Evolutionary conservation across 2,888 invertebrate genomes (phyloP), one percentile per base, ranked within the genome.

Genomic region (Elmis aenea): DNA sequence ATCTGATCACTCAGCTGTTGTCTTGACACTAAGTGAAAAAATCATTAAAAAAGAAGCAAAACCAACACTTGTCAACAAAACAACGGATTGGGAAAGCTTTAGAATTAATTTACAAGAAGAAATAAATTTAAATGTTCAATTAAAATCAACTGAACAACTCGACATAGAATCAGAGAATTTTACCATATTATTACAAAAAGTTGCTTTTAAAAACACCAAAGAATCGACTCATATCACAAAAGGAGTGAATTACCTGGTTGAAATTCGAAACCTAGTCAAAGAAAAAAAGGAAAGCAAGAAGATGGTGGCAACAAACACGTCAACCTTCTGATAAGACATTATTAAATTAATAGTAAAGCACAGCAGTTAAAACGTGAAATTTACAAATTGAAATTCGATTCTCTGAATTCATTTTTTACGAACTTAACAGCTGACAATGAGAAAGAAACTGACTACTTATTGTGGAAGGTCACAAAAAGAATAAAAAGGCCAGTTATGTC

Each of bases 31-130:
- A 21, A 33, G 27, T 21, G 21, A 33, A 26, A 26, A 13, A 12
- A 33, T 26, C 20, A 26, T 33, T 13, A 33, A 26, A 27, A 32
- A 33, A 18, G 26, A 2, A 33, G 21, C 26, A 13, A 24, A n/a
- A 25, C 21, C 13, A 2, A 5, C 27, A 13, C 20, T 33, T 8
- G 13, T 21, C 8, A 21, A 34, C 26, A 26, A 34, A 34, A 34
- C 33, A 2, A 26, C 27, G n/a, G 12, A 34, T n/a, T 34, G 33
- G 14, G 27, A 26, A 34, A 34, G 21, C 18, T 34, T 34, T 14
- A 12, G 14, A 9, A 26, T 34, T 22, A 9, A 34, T 9, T 18
- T 34, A 4, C 23, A 34, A 9, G 15, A 11, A 9, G 27, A 34
- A 18, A 34, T 26, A 13, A 34, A 34, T 18, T n/a, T 34, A 15